These are phyloP conservation scores for Rhynchonycteris naso DNA, from an alignment of 2,797 vertebrate species.

Conservation along the genomic window DNA sequence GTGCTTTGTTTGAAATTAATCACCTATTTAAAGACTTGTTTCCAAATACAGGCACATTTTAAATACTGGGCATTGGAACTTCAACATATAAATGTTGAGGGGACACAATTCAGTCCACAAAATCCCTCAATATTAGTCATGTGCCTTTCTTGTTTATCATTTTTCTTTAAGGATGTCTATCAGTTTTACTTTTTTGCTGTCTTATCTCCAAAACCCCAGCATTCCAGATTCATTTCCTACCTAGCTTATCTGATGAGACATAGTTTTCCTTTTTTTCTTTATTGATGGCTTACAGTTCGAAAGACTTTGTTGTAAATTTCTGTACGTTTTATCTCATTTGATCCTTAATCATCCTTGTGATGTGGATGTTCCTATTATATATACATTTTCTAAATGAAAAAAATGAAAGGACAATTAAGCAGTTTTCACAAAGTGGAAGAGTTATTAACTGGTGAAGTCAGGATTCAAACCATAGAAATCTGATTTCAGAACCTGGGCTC, in stretches of 20 bases:
- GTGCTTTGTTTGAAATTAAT: background rate
- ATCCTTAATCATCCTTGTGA: background rate
- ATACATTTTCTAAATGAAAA: background rate
- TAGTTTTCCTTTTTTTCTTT: background rate
- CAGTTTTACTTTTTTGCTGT: background rate
- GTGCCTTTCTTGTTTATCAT: background rate
- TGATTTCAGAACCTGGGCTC: background rate
- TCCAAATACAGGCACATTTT: background rate
- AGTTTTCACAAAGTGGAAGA: background rate
- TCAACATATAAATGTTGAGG: background rate
- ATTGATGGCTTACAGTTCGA: background rate
- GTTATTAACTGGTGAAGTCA: background rate
- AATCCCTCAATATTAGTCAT: background rate
- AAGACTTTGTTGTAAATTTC: background rate
- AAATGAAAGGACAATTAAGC: background rate
- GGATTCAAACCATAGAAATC: background rate
- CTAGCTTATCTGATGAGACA: background rate
- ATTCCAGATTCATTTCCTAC: background rate
- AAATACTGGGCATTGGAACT: background rate
- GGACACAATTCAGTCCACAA: background rate
- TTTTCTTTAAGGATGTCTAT: background rate
- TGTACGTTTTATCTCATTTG: background rate
- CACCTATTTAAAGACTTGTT: background rate
- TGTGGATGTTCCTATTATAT: background rate
- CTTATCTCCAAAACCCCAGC: background rate